Evolutionary conservation across 2,888 invertebrate species (phyloP), one percentile per base, ranked within the genome.

Genomic region (Philopedon plagiatum): DNA sequence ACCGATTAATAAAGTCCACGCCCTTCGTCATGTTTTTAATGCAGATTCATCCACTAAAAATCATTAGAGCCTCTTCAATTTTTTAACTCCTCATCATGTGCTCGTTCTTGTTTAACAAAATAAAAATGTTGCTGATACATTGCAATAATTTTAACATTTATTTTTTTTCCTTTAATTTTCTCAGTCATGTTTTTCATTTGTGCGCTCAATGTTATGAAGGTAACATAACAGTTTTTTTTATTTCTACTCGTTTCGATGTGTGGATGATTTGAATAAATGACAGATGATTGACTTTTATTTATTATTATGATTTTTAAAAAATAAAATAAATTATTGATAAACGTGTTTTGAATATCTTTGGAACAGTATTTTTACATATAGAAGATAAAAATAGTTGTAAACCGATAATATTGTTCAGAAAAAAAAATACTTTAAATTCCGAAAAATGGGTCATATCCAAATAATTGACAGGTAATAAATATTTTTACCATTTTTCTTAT

Each of bases 201-300:
- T 57, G 21, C 54, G 34, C 34, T 56, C 26, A 65, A 57, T 65
- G 58, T 67, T 67, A 67, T 67, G 66, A 46, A 67, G 58, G 58
- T 67, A 67, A 67, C 66, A 67, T 67, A 67, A 67, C 66, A 67
- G 8, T 60, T 60, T 58, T 37, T 60, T 39, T 60, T 21, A 46
- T 46, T 60, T 60, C 23, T 60, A 41, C 15, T 60, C 26, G 1
- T 41, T 41, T 21, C 39, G 23, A 60, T 8, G 21, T 8, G n/a
- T 60, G 60, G 13, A 26, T 41, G 60, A 5, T 41, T 41, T 41
- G 39, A 41, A 41, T 60, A 41, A 37, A 41, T 37, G 57, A n/a
- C 8, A 4, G 15, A 1, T 57, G 34, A n/a, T 23, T 46, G 23
- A 46, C 9, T 21, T 23, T 23, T 46, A 2, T 11, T 46, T 21